phyloP scores from a whole-genome alignment of 2,113 vertebrate genomes.

The Ovis canadensis region DNA sequence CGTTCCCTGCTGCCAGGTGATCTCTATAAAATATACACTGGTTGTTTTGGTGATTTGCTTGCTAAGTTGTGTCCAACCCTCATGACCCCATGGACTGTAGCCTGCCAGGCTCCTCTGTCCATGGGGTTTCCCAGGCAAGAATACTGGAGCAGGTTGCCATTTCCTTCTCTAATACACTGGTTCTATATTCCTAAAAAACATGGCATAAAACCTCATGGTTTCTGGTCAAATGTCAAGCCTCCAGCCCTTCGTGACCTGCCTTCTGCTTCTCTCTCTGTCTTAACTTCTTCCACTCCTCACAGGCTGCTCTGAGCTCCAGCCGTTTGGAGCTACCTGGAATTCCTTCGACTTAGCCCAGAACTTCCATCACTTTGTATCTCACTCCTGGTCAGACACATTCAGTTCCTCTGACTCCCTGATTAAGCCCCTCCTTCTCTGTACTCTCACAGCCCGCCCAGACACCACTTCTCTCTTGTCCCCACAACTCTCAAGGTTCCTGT shows the following conservation, averaged over 20 bases:
- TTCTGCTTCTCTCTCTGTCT: background rate
- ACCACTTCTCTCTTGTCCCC: background rate
- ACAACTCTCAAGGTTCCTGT: background rate
- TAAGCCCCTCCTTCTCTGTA: background rate
- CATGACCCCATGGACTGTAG: background rate
- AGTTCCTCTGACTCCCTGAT: rapidly evolving
- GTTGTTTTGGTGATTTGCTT: background rate
- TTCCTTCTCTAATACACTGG: background rate
- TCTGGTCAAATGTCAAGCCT: background rate
- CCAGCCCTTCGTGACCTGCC: background rate
- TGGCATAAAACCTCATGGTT: background rate
- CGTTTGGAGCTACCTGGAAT: background rate
- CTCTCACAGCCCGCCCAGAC: rapidly evolving
- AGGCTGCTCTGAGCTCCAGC: background rate
- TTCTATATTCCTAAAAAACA: background rate
- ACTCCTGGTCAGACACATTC: background rate
- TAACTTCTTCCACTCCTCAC: background rate
- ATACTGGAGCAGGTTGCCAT: background rate
- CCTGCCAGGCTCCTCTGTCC: background rate
- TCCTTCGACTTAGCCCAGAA: background rate
- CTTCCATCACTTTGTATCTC: background rate
- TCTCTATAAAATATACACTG: background rate
- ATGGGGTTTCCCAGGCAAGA: background rate
- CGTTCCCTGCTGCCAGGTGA: background rate
- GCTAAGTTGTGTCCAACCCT: background rate